Percentiles rank a stretch among this genome's conserved stretches.
phyloP scores from a whole-genome alignment of 2,888 invertebrate species.

The Patella depressa region DNA sequence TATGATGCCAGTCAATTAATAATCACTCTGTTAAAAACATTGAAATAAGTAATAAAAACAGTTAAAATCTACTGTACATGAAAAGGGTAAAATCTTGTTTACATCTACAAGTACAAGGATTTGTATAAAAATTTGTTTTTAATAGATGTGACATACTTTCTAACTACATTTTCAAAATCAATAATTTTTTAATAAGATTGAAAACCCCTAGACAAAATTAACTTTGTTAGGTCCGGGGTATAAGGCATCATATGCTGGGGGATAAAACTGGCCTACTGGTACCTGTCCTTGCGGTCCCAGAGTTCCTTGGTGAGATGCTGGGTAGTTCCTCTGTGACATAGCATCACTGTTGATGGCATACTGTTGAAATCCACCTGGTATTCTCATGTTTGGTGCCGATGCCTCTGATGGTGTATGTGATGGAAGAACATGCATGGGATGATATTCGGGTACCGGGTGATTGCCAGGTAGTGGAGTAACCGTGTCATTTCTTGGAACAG shows the following conservation, averaged over 20 bases:
- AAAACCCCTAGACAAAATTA: slow-evolving; percentile 1
- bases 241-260: slow-evolving; percentile 1
- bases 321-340: neutral
- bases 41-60: no score
- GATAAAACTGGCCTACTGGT: slow-evolving; percentile 12
- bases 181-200: no score
- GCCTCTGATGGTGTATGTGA: neutral
- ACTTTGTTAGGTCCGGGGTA: neutral
- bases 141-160: no score
- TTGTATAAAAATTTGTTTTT: no score
- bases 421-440: neutral
- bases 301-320: neutral
- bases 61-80: no score
- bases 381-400: neutral
- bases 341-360: slow-evolving; percentile 1
- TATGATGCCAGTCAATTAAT: no score
- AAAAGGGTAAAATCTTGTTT: no score
- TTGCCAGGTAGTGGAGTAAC: neutral
- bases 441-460: neutral
- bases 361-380: neutral
- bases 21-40: no score
- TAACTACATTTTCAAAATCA: no score
- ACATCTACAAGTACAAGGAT: no score
- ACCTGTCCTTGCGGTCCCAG: neutral
- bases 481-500: neutral